Conservation (phyloP, 37 sponge, comb jelly and placozoan genomes). For the Amphimedon queenslandica region DNA sequence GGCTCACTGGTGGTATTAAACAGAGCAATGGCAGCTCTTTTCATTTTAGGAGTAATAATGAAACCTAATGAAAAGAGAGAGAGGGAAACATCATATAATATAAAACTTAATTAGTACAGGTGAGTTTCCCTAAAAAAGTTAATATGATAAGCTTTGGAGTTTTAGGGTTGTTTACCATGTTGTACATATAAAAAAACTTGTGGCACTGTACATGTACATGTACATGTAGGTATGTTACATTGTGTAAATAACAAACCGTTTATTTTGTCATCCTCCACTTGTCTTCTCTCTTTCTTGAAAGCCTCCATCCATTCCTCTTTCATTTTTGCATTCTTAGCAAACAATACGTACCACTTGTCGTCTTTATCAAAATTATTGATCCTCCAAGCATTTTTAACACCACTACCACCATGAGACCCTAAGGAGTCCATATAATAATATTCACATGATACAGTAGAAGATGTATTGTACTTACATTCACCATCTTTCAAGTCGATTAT, state of each 20-base stretch:
- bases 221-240: no score
- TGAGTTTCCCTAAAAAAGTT: no score
- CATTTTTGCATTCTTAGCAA: slow-evolving; percentile 53
- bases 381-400: slow-evolving; percentile 87
- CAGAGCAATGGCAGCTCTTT: slow-evolving; percentile 32
- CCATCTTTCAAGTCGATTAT: slow-evolving; percentile 75
- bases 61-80: slow-evolving; percentile 13
- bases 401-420: slow-evolving; percentile 44
- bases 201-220: no score
- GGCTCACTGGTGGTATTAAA: slow-evolving; percentile 2
- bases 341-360: slow-evolving; percentile 91
- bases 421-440: no score
- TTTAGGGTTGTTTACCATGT: no score
- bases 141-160: no score
- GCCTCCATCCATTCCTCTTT: slow-evolving; percentile 90
- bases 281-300: no score
- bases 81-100: no score
- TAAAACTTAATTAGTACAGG: no score
- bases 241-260: slow-evolving; percentile 28
- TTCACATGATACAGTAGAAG: no score
- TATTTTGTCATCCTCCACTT: slow-evolving; percentile 70
- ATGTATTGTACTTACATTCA: no score
- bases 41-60: slow-evolving; percentile 37
- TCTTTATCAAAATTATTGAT: slow-evolving; percentile 78
- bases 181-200: no score